phyloP scores from a whole-genome alignment of 2,888 invertebrate genomes.

The Lagria hirta region DNA sequence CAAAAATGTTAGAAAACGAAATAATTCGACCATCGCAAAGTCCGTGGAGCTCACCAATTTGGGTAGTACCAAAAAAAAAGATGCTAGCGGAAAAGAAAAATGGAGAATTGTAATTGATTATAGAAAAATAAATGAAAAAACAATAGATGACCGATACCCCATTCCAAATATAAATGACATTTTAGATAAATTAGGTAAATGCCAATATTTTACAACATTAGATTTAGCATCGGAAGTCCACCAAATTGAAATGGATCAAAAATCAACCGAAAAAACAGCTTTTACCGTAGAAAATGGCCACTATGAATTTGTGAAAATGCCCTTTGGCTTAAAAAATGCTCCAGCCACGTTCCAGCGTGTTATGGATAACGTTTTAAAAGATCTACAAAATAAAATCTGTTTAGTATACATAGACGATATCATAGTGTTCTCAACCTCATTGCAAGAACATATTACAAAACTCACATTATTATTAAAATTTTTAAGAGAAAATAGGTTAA shows the following conservation, averaged over 20 bases:
- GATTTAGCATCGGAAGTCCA: constrained; percentile 29
- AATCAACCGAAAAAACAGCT: constrained; percentile 26
- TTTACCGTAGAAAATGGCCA: constrained; percentile 25
- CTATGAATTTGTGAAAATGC: constrained; percentile 33
- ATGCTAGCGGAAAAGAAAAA: constrained; percentile 29
- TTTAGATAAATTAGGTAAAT: constrained; percentile 25
- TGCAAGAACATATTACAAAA: constrained; percentile 29
- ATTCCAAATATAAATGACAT: constrained; percentile 30
- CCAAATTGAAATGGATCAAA: constrained; percentile 28
- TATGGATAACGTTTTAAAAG: constrained; percentile 33
- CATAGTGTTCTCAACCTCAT: constrained; percentile 20
- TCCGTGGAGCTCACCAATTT: constrained; percentile 18
- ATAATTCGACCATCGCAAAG: constrained; percentile 17
- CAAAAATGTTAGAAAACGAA: too few species aligned
- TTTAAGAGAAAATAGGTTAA: too few species aligned
- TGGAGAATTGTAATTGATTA: constrained; percentile 31
- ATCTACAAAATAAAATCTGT: constrained; percentile 28
- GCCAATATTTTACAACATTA: constrained; percentile 27
- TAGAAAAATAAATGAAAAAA: constrained; percentile 27
- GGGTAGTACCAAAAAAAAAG: constrained; percentile 26
- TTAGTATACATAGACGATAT: constrained; percentile 37
- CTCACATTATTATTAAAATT: too few species aligned
- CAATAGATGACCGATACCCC: constrained; percentile 28
- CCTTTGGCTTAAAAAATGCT: constrained; percentile 36
- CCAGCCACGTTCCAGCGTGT: constrained; percentile 35